Evolutionary conservation across 2,113 vertebrate genomes (phyloP).

Genomic region (Potamarius usumacintae): DNA sequence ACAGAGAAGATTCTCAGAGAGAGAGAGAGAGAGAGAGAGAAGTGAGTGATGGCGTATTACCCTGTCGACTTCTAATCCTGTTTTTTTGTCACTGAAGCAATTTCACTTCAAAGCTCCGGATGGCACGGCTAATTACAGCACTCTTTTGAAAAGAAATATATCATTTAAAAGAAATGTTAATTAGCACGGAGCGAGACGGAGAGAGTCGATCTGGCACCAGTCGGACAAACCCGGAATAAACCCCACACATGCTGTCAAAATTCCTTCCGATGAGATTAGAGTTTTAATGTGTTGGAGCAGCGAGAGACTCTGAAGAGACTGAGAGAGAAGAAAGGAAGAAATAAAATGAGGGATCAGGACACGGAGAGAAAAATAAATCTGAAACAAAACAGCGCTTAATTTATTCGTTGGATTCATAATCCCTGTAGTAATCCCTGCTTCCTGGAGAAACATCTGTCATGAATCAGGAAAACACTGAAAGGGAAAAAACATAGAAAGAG

Average conservation of each 20-base stretch:
- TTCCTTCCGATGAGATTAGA: background rate
- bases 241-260: background rate
- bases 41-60: slow-evolving; percentile 63
- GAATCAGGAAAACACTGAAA: background rate
- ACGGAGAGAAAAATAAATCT: background rate
- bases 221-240: background rate
- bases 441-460: no score
- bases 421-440: no score
- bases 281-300: background rate
- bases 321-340: slow-evolving; percentile 14
- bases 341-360: background rate
- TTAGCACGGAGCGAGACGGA: slow-evolving; percentile 56
- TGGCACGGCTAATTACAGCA: slow-evolving; percentile 63
- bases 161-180: slow-evolving; percentile 65
- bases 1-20: background rate
- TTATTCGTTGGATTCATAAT: no score
- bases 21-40: slow-evolving; percentile 38
- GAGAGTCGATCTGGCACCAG: background rate
- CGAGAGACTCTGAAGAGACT: background rate
- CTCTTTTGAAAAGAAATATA: slow-evolving; percentile 59
- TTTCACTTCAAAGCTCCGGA: slow-evolving; percentile 72
- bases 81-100: slow-evolving; percentile 67
- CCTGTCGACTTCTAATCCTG: slow-evolving; percentile 68
- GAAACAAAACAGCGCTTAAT: no score
- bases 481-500: background rate